phyloP scores from a whole-genome alignment of 2,888 invertebrate genomes.

The Drosophila mulleri region DNA sequence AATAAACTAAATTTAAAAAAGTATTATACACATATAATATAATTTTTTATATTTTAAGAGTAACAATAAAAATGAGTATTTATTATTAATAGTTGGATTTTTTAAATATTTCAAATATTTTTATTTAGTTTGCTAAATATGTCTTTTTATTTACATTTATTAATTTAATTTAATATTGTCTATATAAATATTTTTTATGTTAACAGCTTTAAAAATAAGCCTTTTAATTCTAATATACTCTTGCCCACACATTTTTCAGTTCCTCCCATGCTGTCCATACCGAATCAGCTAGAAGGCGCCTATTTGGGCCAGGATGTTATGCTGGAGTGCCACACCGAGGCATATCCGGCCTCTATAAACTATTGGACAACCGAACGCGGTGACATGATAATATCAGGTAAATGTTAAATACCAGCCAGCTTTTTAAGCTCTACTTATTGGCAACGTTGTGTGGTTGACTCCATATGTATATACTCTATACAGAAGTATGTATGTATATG shows the following conservation, averaged over 20 bases:
- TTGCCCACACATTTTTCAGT: conserved; percentile 86
- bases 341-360: conserved; percentile 96
- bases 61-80: too few species aligned
- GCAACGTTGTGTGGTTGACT: conserved; percentile 2
- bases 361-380: conserved; percentile 97
- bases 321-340: conserved; percentile 95
- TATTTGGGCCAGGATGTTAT: conserved; percentile 95
- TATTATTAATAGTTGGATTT: too few species aligned
- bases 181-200: too few species aligned
- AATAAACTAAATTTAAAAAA: too few species aligned
- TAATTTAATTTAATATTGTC: too few species aligned
- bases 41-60: too few species aligned
- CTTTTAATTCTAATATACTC: too few species aligned
- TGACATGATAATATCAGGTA: conserved; percentile 97
- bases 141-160: too few species aligned
- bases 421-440: conserved; percentile 18
- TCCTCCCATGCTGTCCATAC: conserved; percentile 97
- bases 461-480: not conserved
- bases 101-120: too few species aligned
- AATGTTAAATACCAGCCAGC: conserved; percentile 81
- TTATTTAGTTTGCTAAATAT: too few species aligned
- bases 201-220: not conserved
- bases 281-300: conserved; percentile 96
- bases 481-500: not conserved
- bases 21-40: too few species aligned